Conservation (phyloP, 2,888 invertebrate genomes). For the Campaea margaritaria region DNA sequence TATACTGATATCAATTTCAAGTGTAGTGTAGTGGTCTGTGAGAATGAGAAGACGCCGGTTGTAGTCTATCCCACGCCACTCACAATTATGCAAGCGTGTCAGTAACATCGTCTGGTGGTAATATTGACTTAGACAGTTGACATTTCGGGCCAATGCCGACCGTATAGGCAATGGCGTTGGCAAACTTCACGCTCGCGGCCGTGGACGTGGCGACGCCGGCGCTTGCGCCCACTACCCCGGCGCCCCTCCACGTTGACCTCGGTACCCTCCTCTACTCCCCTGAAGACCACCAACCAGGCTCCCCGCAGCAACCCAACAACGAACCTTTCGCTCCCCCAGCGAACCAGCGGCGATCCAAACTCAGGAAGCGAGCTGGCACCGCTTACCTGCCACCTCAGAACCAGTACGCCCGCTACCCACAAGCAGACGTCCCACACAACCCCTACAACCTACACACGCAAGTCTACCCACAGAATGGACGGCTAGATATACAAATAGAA, state of each 20-base stretch:
- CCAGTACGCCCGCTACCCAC: constrained; percentile 76
- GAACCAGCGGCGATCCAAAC: constrained; percentile 67
- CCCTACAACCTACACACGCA: constrained; percentile 74
- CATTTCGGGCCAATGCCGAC: constrained; percentile 72
- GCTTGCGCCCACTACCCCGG: constrained; percentile 62
- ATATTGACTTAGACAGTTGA: constrained; percentile 67
- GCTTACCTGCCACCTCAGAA: constrained; percentile 77
- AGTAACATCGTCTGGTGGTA: constrained; percentile 56
- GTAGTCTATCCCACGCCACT: constrained; percentile 59
- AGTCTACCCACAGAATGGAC: constrained; percentile 73
- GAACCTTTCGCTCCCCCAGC: constrained; percentile 68
- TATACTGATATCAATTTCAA: constrained; percentile 31
- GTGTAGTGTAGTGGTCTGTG: constrained; percentile 59
- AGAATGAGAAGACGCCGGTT: constrained; percentile 67
- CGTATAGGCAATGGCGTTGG: constrained; percentile 76
- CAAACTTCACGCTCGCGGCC: constrained; percentile 74
- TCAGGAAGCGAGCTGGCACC: constrained; percentile 77
- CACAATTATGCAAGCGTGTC: constrained; percentile 68
- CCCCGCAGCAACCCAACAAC: constrained; percentile 54
- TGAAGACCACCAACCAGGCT: constrained; percentile 65
- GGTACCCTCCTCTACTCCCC: constrained; percentile 79
- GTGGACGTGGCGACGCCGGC: constrained; percentile 68
- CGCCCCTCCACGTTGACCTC: constrained; percentile 67
- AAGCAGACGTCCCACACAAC: constrained; percentile 68
- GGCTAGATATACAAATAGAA: constrained; percentile 71